Percentiles rank a stretch among this genome's conserved stretches.
phyloP scores from a whole-genome alignment of 2,888 invertebrate species.

The Polydrusus pterygomalis region DNA sequence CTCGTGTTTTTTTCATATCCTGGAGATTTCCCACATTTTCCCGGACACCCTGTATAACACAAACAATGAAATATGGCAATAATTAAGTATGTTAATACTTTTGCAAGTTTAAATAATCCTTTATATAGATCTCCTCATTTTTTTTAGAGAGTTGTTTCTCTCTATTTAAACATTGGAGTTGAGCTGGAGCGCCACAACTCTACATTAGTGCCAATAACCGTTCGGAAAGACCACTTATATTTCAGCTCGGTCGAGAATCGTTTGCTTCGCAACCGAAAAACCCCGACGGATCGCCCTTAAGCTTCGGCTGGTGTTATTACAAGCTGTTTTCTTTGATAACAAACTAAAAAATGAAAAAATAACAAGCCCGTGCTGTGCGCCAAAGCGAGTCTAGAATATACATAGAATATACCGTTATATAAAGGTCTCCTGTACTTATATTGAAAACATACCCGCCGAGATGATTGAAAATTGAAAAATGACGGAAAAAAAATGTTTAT shows the following conservation, averaged over 20 bases:
- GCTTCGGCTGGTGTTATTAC: constrained; percentile 62
- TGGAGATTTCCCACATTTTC: no score
- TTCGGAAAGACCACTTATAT: constrained; percentile 53
- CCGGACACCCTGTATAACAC: no score
- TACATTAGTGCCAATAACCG: constrained; percentile 53
- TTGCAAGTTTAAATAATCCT: no score
- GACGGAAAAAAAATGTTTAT: constrained; percentile 53
- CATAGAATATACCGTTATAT: constrained; percentile 57
- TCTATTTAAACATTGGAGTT: constrained; percentile 37
- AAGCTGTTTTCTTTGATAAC: constrained; percentile 70
- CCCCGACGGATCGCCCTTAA: constrained; percentile 51
- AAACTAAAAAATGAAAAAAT: constrained; percentile 71
- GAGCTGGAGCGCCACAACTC: constrained; percentile 40
- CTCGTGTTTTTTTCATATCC: no score
- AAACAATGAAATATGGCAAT: no score
- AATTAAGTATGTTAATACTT: no score
- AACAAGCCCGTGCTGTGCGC: constrained; percentile 64
- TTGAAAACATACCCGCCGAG: constrained; percentile 58
- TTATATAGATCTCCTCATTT: neutral
- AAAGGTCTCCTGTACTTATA: constrained; percentile 56
- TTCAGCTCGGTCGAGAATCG: constrained; percentile 49
- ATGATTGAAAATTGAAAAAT: constrained; percentile 62
- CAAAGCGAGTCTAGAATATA: constrained; percentile 59
- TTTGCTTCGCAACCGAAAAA: constrained; percentile 42
- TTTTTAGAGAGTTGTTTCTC: constrained; percentile 20